phyloP scores from a whole-genome alignment of 2,113 vertebrate species.

The Etheostoma spectabile region DNA sequence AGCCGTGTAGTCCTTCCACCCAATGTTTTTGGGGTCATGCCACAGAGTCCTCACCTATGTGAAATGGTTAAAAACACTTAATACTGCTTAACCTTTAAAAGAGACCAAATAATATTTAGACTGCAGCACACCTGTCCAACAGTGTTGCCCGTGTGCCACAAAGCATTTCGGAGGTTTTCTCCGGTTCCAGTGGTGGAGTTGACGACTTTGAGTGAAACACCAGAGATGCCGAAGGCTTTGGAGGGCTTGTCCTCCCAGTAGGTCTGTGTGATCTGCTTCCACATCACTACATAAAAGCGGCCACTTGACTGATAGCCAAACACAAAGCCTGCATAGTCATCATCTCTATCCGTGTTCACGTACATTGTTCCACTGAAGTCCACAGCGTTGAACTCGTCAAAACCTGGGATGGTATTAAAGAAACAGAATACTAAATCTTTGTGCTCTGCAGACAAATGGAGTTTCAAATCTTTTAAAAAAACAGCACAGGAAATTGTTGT shows the following conservation, averaged over 20 bases:
- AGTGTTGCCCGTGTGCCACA: constrained; percentile 98
- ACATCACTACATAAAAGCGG: constrained; percentile 98
- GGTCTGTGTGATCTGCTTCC: constrained; percentile 99
- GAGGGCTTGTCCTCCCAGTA: constrained; percentile 98
- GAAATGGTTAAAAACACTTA: constrained; percentile 18
- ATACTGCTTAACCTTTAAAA: constrained; percentile 3
- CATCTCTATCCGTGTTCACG: constrained; percentile 97
- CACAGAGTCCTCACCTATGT: constrained; percentile 93
- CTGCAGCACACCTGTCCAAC: constrained; percentile 90
- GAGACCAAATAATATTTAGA: constrained; percentile 3
- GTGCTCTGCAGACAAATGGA: background rate
- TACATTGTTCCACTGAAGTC: constrained; percentile 99
- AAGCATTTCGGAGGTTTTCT: constrained; percentile 95
- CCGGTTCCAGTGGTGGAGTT: constrained; percentile 96
- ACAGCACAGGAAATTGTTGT: background rate
- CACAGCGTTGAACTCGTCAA: constrained; percentile 94
- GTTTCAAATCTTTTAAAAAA: background rate
- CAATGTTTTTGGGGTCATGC: constrained; percentile 98
- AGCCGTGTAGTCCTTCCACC: constrained; percentile 99
- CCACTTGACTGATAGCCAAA: constrained; percentile 98
- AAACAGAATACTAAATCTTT: background rate
- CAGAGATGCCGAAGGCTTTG: constrained; percentile 95
- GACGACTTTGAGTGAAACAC: constrained; percentile 97
- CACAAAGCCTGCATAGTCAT: constrained; percentile 97
- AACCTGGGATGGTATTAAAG: constrained; percentile 82